Evolutionary conservation across 2,797 vertebrate genomes (phyloP).

Genomic region (Pantherophis vulpinus): DNA sequence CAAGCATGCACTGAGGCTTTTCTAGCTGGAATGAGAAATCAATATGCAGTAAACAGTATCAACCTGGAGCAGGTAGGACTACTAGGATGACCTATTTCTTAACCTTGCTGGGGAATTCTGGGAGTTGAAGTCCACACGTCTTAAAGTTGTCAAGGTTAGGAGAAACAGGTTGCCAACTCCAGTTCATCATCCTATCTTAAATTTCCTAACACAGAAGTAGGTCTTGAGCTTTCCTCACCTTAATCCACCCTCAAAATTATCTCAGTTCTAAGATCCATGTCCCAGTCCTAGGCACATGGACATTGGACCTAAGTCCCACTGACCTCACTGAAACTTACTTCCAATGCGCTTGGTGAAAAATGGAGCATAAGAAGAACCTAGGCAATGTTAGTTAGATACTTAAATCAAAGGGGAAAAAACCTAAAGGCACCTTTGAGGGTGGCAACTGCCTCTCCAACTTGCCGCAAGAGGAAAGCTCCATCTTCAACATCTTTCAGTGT

Average conservation of each 20-base stretch:
- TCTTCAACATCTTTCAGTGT: slow-evolving; percentile 89
- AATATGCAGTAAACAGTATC: neutral
- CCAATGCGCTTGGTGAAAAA: neutral
- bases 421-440: slow-evolving; percentile 80
- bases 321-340: neutral
- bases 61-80: neutral
- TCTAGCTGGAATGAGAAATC: neutral
- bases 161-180: neutral
- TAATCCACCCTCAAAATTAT: slow-evolving; percentile 10
- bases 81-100: neutral
- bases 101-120: neutral
- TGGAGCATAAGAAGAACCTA: neutral
- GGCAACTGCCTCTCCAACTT: slow-evolving; percentile 85
- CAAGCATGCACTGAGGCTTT: neutral
- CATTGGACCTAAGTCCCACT: neutral
- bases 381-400: neutral
- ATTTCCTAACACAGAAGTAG: neutral
- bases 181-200: neutral
- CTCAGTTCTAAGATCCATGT: slow-evolving; percentile 20
- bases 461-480: slow-evolving; percentile 82
- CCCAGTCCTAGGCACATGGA: neutral
- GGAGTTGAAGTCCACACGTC: neutral
- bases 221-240: neutral
- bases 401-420: neutral
- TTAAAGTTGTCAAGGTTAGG: neutral